phyloP scores from a whole-genome alignment of 2,797 vertebrate species.

The Urosaurus nigricauda region DNA sequence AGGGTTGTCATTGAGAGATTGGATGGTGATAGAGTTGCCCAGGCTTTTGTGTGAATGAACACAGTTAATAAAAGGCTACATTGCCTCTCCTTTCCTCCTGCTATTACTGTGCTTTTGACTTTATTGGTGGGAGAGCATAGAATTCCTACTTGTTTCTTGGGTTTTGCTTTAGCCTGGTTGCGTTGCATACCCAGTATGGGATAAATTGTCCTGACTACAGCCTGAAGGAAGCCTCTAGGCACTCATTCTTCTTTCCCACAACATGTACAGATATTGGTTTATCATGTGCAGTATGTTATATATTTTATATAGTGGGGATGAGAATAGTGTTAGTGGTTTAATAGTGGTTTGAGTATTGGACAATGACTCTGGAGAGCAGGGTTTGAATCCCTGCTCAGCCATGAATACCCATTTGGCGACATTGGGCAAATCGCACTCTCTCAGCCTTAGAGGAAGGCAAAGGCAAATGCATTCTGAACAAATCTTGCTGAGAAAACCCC shows the following conservation, averaged over 20 bases:
- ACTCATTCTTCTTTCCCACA: not conserved
- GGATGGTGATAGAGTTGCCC: not conserved
- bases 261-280: not conserved
- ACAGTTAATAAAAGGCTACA: not conserved
- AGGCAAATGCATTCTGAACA: too few species aligned
- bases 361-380: too few species aligned
- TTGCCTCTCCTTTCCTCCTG: not conserved
- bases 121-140: not conserved
- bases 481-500: too few species aligned
- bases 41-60: not conserved
- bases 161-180: not conserved
- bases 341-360: too few species aligned
- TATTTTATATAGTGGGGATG: not conserved
- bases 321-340: not conserved
- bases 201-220: not conserved
- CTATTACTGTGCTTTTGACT: not conserved
- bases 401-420: too few species aligned
- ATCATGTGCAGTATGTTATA: too few species aligned
- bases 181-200: not conserved
- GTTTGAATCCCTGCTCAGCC: too few species aligned
- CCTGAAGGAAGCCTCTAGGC: not conserved
- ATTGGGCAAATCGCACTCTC: too few species aligned
- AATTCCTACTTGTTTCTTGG: not conserved
- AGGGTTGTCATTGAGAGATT: not conserved
- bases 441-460: too few species aligned